These are phyloP conservation scores for Drosophila limbata DNA, from an alignment of 2,888 invertebrate species.

Conservation along the genomic window DNA sequence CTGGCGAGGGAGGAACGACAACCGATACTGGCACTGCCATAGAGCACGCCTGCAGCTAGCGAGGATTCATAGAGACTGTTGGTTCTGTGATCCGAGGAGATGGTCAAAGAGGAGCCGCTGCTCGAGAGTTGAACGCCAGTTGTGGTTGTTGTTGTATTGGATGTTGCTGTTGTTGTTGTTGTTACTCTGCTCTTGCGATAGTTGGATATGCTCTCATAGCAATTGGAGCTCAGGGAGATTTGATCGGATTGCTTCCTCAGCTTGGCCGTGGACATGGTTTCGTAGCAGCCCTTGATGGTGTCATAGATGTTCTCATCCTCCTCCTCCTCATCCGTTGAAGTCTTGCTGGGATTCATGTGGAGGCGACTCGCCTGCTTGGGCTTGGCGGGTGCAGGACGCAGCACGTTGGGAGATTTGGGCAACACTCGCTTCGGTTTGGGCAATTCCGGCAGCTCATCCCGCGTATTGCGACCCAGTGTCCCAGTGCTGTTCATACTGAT, in stretches of 20 bases:
- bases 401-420: slow-evolving; percentile 67
- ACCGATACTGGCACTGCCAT: slow-evolving; percentile 57
- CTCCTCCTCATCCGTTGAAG: slow-evolving; percentile 39
- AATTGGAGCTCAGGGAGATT: slow-evolving; percentile 83
- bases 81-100: slow-evolving; percentile 85
- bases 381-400: slow-evolving; percentile 67
- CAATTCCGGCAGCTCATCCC: slow-evolving; percentile 79
- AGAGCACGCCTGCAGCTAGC: slow-evolving; percentile 68
- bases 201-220: slow-evolving; percentile 84
- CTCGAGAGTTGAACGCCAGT: slow-evolving; percentile 68
- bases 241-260: slow-evolving; percentile 51
- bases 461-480: slow-evolving; percentile 78
- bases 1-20: slow-evolving; percentile 61
- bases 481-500: slow-evolving; percentile 59
- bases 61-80: slow-evolving; percentile 85
- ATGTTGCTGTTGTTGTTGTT: neutral
- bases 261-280: slow-evolving; percentile 68
- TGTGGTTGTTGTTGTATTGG: neutral
- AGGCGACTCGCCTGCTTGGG: slow-evolving; percentile 33
- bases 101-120: slow-evolving; percentile 84
- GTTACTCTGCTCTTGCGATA: slow-evolving; percentile 55
- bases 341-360: neutral
- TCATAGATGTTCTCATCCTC: slow-evolving; percentile 88
- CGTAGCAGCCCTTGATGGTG: slow-evolving; percentile 87
- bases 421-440: slow-evolving; percentile 83